Base-by-base conservation (phyloP, 2,113 vertebrate species). In the Acrocephalus kingi region DNA sequence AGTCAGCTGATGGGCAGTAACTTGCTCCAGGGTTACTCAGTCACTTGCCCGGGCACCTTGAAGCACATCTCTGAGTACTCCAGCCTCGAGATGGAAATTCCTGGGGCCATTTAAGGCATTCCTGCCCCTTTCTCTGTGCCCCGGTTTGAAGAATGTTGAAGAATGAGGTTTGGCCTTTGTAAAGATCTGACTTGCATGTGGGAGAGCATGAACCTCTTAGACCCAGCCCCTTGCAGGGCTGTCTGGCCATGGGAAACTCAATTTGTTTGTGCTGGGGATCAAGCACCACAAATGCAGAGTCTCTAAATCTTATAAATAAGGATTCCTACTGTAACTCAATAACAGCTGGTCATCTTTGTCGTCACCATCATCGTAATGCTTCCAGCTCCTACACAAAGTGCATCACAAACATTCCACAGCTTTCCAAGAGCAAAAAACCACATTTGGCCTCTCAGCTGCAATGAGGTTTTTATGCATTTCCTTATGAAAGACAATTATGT, bases 401-500 rank as follows among this genome's bases (percentile, higher is more conserved):
- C 56, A 81, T 56, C 5, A 5, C 75, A 74, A 81, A 72, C 20
- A 43, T 68, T 61, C 72, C 62, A n/a, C 64, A 84, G 7, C 61
- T 52, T 93, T 81, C 82, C 61, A 83, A 81, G 49, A 86, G 64
- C 55, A 63, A 63, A 66, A 83, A 94, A 33, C 0, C 55, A 48
- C 21, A 27, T 64, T 79, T 62, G 46, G n/a, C 74, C 46, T 68
- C 89, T 89, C 54, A 46, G 66, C 58, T 72, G 66, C 43, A 9
- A 73, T 35, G 56, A 89, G 49, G 41, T 37, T 84, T 91, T 94
- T 78, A 87, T 79, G 49, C 23, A 73, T 75, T 87, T 84, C 85
- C 79, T 93, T 84, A 75, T 23, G 39, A 71, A 84, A 77, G 90
- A 96, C 64, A 96, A 88, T 89, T 71, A 68, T 4, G 8, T 72